phyloP scores from a whole-genome alignment of 1,140 invertebrate genomes.

The Scaptomyza montana region DNA sequence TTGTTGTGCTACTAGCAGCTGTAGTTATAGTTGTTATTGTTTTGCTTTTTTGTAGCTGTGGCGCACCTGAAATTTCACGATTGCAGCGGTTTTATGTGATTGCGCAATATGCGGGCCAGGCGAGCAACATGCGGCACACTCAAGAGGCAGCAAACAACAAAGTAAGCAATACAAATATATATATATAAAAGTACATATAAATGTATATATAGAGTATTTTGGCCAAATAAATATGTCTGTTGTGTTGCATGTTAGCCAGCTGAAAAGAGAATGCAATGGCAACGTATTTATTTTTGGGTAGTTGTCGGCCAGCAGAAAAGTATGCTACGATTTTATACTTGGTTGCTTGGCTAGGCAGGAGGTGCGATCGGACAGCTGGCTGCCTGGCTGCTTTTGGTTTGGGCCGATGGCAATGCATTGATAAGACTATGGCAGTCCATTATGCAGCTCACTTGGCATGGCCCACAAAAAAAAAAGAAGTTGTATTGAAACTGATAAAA shows the following conservation, averaged over 20 bases:
- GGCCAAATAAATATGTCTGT: constrained; percentile 8
- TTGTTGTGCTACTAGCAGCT: constrained; percentile 37
- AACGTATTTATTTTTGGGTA: constrained; percentile 39
- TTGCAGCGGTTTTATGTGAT: constrained; percentile 51
- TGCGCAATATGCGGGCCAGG: constrained; percentile 26
- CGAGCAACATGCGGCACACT: constrained; percentile 22
- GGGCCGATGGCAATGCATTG: constrained; percentile 61
- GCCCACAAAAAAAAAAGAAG: constrained; percentile 26
- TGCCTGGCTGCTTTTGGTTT: constrained; percentile 1
- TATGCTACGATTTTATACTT: constrained; percentile 57
- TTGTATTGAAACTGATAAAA: constrained; percentile 50
- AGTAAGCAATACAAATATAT: constrained; percentile 27
- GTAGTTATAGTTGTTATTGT: constrained; percentile 18
- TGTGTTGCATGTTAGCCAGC: constrained; percentile 5
- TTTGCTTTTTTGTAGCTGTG: constrained; percentile 29
- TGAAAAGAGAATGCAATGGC: constrained; percentile 17
- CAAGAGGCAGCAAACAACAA: constrained; percentile 15
- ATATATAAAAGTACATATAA: constrained; percentile 2
- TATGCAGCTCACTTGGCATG: constrained; percentile 71
- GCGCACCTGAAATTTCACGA: constrained; percentile 66
- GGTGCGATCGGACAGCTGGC: constrained; percentile 41
- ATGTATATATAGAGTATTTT: constrained; percentile 14
- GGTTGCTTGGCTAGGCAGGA: constrained; percentile 13
- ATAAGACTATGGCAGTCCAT: constrained; percentile 71
- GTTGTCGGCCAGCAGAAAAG: constrained; percentile 48